Evolutionary conservation across 2,797 vertebrate genomes (phyloP), one percentile per base, ranked within the genome.

Genomic region (Poeciliopsis gracilis): DNA sequence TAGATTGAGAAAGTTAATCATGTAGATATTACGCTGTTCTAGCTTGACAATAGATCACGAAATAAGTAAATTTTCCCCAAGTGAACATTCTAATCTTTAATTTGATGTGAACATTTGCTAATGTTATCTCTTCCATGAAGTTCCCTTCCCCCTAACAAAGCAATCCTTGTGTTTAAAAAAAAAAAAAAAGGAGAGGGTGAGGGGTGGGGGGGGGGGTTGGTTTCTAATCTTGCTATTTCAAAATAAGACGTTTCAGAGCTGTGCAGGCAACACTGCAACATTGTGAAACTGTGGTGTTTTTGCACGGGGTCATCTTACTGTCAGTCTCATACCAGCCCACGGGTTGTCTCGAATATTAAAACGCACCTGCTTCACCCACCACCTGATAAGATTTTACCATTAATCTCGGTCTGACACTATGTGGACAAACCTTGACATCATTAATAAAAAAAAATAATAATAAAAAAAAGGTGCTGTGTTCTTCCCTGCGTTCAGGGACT

Each of bases 231-330:
- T n/a, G 47, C 9, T 30, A 36, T 72, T 73, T 51, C 2, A 73
- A 36, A 73, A 51, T 36, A 72, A 36, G 20, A 47, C 9, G 36
- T 36, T 23, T 51, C 47, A 51, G 71, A 73, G 20, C 10, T 72
- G 71, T 36, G 46, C 33, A 23, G 5, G 33, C 71, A 51, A 18
- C 2, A 30, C 28, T 47, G 70, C 70, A 30, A 49, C 47, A 30
- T 36, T 73, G 47, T 73, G 72, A 41, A 74, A 74, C 51, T 74
- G 51, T 23, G n/a, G 70, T 74, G 53, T 43, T 74, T 57, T 57
- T 72, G 70, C 43, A 49, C 7, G 3, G n/a, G 36, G 72, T 57
- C 53, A 43, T 28, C 51, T 55, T 53, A 55, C 72, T 28, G 33
- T 43, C 72, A 57, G 51, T 7, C 20, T 51, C 49, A 25, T 13